Evolutionary conservation across 2,888 invertebrate species (phyloP).

Genomic region (Siphonodentalium dalli): DNA sequence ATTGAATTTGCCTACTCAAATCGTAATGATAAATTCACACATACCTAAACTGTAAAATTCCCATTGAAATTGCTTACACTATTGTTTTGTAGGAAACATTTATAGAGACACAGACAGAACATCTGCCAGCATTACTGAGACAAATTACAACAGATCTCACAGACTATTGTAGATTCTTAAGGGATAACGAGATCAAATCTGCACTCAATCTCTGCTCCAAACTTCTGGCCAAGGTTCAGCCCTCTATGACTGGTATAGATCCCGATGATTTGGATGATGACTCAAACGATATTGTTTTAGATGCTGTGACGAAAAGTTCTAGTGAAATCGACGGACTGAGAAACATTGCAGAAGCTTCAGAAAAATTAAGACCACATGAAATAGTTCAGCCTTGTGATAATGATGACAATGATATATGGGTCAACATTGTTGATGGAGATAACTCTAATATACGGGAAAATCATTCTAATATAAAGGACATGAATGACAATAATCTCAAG

Average conservation of each 20-base stretch:
- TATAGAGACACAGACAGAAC: conserved; percentile 78
- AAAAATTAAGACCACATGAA: no score
- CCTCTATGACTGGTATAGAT: conserved; percentile 61
- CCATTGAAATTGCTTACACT: neutral
- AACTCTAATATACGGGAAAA: neutral
- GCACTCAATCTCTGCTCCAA: conserved; percentile 76
- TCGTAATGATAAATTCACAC: no score
- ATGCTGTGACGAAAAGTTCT: no score
- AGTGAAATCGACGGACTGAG: neutral
- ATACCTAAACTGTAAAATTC: neutral
- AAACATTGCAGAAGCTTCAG: neutral
- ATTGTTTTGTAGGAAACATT: conserved; percentile 71
- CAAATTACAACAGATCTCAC: conserved; percentile 73
- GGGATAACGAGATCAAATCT: conserved; percentile 73
- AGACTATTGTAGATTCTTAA: conserved; percentile 69
- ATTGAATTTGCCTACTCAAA: no score
- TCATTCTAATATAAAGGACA: neutral
- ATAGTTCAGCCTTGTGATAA: no score
- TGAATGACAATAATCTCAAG: neutral
- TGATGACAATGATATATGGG: neutral
- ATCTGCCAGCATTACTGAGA: conserved; percentile 79
- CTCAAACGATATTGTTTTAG: neutral
- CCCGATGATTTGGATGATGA: neutral
- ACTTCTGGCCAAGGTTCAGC: conserved; percentile 79
- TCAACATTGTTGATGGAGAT: neutral